Conservation (phyloP, 1,140 invertebrate species). For the Heliothis subflexa region DNA sequence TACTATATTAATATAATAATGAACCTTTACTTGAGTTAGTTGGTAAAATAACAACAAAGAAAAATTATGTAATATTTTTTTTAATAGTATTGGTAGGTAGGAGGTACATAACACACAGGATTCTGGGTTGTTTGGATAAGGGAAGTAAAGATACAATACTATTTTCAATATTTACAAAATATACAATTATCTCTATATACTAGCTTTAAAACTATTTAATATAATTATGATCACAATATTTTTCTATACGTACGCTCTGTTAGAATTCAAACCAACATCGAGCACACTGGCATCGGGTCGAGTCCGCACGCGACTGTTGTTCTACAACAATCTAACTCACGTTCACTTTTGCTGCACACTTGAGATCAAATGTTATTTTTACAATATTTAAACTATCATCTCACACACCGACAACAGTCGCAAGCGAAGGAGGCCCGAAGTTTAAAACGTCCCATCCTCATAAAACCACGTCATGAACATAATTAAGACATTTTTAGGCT, state of each 20-base stretch:
- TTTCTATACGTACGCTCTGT: conserved; percentile 80
- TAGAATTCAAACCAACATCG: conserved; percentile 65
- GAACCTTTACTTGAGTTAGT: too few relatives aligned
- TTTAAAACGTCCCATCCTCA: conserved; percentile 55
- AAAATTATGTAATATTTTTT: conserved; percentile 84
- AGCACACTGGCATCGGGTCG: conserved; percentile 55
- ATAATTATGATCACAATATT: conserved; percentile 87
- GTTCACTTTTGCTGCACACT: conserved; percentile 84
- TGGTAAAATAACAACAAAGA: conserved; percentile 67
- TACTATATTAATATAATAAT: too few relatives aligned
- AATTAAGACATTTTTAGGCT: conserved; percentile 28
- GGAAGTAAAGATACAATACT: conserved; percentile 86
- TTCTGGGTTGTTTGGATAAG: conserved; percentile 85
- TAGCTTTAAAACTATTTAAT: conserved; percentile 84
- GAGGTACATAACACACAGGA: conserved; percentile 87
- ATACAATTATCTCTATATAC: conserved; percentile 85
- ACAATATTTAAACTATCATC: conserved; percentile 83
- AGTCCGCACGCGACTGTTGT: conserved; percentile 66
- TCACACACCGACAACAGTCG: conserved; percentile 75
- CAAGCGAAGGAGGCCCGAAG: conserved; percentile 55
- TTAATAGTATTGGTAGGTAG: conserved; percentile 87
- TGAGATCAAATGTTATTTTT: conserved; percentile 86
- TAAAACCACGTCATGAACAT: conserved; percentile 49
- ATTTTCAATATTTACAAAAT: conserved; percentile 88
- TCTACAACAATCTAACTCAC: conserved; percentile 74